phyloP scores from a whole-genome alignment of 2,888 invertebrate genomes.

The Diachrysia chrysitis region DNA sequence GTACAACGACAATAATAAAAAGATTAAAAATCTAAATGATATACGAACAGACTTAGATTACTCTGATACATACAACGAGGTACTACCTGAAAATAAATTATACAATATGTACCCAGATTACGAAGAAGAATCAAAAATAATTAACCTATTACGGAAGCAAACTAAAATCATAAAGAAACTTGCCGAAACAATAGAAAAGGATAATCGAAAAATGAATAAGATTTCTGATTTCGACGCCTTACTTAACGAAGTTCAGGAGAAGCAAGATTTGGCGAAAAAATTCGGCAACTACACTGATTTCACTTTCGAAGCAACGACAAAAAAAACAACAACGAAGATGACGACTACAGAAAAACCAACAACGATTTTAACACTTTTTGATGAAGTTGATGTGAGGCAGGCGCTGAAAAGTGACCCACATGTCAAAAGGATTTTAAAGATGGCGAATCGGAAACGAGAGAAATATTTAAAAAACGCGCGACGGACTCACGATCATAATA shows the following conservation, averaged over 20 bases:
- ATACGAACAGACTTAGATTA: not conserved
- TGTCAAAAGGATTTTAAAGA: slow-evolving; percentile 72
- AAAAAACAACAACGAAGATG: slow-evolving; percentile 20
- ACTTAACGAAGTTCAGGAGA: not conserved
- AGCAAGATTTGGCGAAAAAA: not conserved
- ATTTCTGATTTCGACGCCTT: slow-evolving; percentile 51
- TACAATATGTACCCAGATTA: not conserved
- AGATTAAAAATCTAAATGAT: not conserved
- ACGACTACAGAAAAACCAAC: slow-evolving; percentile 32
- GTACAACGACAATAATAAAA: not conserved
- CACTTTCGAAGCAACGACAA: slow-evolving; percentile 18
- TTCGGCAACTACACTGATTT: slow-evolving; percentile 19
- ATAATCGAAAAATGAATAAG: slow-evolving; percentile 16
- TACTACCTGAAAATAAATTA: not conserved
- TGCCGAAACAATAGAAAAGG: slow-evolving; percentile 25
- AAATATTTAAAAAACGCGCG: slow-evolving; percentile 58
- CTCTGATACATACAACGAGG: not conserved
- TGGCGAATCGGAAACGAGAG: slow-evolving; percentile 66
- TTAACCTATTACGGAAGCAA: slow-evolving; percentile 52
- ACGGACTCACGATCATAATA: not conserved
- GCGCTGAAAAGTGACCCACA: slow-evolving; percentile 71
- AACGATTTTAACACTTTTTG: slow-evolving; percentile 66
- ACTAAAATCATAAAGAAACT: slow-evolving; percentile 57
- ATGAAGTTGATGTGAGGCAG: slow-evolving; percentile 68
- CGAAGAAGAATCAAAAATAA: slow-evolving; percentile 13